Percentiles rank a stretch among this genome's conserved stretches.
phyloP scores from a whole-genome alignment of 1,140 invertebrate species.

The Leptinotarsa defecta region DNA sequence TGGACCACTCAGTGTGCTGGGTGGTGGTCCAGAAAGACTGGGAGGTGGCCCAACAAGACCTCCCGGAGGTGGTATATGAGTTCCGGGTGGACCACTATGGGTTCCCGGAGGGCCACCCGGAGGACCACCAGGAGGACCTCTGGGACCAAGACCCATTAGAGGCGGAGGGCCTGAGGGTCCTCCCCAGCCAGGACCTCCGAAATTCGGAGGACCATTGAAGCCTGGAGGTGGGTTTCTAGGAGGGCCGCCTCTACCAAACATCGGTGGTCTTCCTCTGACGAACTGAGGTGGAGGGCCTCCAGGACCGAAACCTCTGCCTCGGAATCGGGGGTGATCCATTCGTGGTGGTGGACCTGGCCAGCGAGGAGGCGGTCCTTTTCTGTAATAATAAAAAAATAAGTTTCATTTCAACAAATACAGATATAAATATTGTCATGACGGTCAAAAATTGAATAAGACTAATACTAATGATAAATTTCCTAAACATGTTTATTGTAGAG shows the following conservation, averaged over 20 bases:
- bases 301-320: conserved; percentile 70
- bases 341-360: conserved; percentile 14
- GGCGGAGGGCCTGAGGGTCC: conserved; percentile 68
- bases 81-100: conserved; percentile 31
- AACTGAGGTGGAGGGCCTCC: conserved; percentile 66
- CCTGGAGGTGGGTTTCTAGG: conserved; percentile 56
- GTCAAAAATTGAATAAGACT: too few species aligned
- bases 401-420: too few species aligned
- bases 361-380: conserved; percentile 27
- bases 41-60: not conserved
- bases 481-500: too few species aligned
- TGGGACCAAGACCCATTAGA: conserved; percentile 60
- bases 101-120: conserved; percentile 44
- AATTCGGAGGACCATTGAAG: conserved; percentile 62
- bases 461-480: too few species aligned
- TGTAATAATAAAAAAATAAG: conserved; percentile 24
- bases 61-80: not conserved
- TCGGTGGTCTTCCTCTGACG: conserved; percentile 56
- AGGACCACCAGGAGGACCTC: conserved; percentile 54
- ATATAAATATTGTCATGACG: too few species aligned
- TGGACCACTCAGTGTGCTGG: conserved; percentile 13
- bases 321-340: conserved; percentile 62
- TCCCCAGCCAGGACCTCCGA: conserved; percentile 65
- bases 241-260: conserved; percentile 56
- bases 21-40: conserved; percentile 8